Percentiles rank a stretch among this genome's conserved stretches.
Evolutionary conservation across 2,113 vertebrate species (phyloP).

Genomic region (Motacilla alba): DNA sequence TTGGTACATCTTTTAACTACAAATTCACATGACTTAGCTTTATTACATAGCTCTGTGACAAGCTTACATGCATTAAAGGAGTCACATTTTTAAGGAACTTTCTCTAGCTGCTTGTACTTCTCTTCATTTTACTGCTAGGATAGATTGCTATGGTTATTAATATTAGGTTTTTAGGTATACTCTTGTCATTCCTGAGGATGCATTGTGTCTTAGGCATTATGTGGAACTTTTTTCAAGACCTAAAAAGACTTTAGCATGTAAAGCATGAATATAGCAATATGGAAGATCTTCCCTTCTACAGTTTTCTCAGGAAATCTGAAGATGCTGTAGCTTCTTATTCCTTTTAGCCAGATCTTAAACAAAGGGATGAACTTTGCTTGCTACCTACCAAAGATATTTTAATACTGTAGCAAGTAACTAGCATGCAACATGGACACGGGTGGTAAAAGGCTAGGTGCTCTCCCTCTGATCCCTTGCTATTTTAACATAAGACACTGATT

Average conservation of each 20-base stretch:
- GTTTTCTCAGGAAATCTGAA: background rate
- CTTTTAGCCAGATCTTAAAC: background rate
- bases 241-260: background rate
- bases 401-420: background rate
- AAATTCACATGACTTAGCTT: conserved; percentile 50
- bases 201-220: background rate
- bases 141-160: background rate
- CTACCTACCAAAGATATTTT: background rate
- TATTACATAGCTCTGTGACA: background rate
- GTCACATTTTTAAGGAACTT: conserved; percentile 2
- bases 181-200: background rate
- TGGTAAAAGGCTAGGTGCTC: background rate
- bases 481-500: background rate
- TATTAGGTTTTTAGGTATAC: background rate
- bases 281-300: background rate
- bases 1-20: conserved; percentile 47
- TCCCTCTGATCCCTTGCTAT: background rate
- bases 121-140: background rate
- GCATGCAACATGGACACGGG: rapidly evolving
- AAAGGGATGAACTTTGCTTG: background rate
- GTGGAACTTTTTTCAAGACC: background rate
- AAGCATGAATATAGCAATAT: background rate
- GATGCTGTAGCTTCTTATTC: background rate
- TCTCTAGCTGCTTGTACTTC: background rate
- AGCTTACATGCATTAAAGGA: background rate